phyloP scores from a whole-genome alignment of 2,113 vertebrate genomes.

The Acrocephalus kingi region DNA sequence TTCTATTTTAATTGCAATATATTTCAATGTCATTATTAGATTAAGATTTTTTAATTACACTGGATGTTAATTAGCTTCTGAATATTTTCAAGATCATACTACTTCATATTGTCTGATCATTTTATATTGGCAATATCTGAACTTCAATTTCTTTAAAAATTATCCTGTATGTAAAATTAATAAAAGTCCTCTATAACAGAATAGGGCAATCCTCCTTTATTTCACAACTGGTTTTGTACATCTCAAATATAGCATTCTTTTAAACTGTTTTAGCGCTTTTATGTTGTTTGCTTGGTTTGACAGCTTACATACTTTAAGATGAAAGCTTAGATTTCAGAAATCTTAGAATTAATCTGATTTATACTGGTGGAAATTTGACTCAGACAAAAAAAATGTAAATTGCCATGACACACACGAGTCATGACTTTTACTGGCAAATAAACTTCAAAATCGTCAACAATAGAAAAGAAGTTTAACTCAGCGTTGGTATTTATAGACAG shows the following conservation, averaged over 20 bases:
- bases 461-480: not conserved
- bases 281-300: slow-evolving; percentile 52
- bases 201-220: not conserved
- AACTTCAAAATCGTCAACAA: not conserved
- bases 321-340: not conserved
- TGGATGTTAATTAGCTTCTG: not conserved
- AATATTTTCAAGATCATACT: not conserved
- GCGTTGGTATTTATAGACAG: not conserved
- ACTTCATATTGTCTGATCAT: not conserved
- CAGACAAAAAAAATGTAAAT: not conserved
- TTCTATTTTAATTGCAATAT: not conserved
- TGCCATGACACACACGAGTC: not conserved
- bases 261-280: slow-evolving; percentile 26
- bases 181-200: not conserved
- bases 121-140: not conserved
- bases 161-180: not conserved
- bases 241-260: slow-evolving; percentile 22
- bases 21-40: not conserved
- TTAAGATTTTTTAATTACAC: not conserved
- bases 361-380: not conserved
- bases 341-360: not conserved
- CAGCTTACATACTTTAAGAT: not conserved
- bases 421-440: not conserved
- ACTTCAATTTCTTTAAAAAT: not conserved
- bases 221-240: slow-evolving; percentile 28